Evolutionary conservation across 2,888 invertebrate genomes (phyloP), one percentile per base, ranked within the genome.

Genomic region (Thymelicus lineola): DNA sequence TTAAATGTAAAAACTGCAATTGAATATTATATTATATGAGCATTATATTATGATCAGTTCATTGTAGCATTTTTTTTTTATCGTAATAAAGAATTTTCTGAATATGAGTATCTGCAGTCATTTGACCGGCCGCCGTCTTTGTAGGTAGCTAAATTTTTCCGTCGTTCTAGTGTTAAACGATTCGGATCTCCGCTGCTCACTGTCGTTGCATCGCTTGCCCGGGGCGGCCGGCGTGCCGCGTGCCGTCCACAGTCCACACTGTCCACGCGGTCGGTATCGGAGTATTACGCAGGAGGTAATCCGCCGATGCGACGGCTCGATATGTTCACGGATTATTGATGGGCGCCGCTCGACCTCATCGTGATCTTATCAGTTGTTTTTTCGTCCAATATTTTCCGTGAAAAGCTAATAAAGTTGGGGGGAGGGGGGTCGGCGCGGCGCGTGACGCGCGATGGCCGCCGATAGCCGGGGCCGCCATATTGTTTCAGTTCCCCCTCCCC

Each of bases 321-420:
- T 73, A 75, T 78, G 82, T 86, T 86, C 85, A 76, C 82, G 86
- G 87, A 87, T 88, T 89, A 90, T 90, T 85, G 91, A 88, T 85
- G 88, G 86, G 84, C 86, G 88, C 86, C 87, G 88, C 85, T 85
- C 89, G 87, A 79, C 87, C 86, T 90, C 89, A 83, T 83, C 86
- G 84, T 78, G 88, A 89, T 88, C 86, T 91, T 92, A 93, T 92
- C 92, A 83, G 82, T 87, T 89, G 88, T 89, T 88, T 90, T 90
- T 91, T 89, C 80, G 82, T 83, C 84, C 83, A 88, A 87, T 86
- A 86, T 89, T 89, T 91, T 90, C 88, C 88, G 88, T 89, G 91
- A 85, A 89, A 89, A 89, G 86, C 86, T 85, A 89, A 87, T 88
- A 88, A 85, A 82, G 80, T 65, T 50, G 77, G 61, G 66, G 88